Base-by-base conservation (phyloP, 2,113 vertebrate species). In the Danionella cerebrum region DNA sequence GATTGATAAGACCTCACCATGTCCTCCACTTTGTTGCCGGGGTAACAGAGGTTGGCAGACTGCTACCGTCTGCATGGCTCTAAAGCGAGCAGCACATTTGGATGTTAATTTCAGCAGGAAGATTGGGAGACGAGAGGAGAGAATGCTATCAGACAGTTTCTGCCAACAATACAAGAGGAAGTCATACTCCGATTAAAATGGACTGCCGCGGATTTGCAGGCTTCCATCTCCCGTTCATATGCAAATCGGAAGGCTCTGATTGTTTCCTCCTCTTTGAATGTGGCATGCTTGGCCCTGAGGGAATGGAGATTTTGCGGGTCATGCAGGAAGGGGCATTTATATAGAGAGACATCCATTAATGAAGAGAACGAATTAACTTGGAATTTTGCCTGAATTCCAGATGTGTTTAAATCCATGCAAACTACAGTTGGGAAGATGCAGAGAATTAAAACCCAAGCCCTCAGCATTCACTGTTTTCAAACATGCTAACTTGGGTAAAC, bases 211-310 rank as follows among this genome's bases (percentile, higher is more conserved):
- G 82, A 84, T 86, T 87, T 87, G 78, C 77, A 63, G 72, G 76
- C 72, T 79, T 83, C 74, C 73, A 76, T 76, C 76, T 71, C 74
- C 79, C 14, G 82, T 89, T 88, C 86, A 86, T 85, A 87, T 87
- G 84, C 79, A 84, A 89, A 89, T 87, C 67, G 84, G 78, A 54
- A 41, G 70, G 71, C 78, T 69, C 76, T 84, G 84, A 89, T 87
- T 89, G 85, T 89, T 88, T 88, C 82, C 84, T 85, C 83, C 78
- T 83, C 84, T 88, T 86, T 87, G 82, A 89, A 89, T 89, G 84
- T 82, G 77, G 80, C 63, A 71, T 74, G 19, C 73, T 72, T 47
- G 33, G 39, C 48, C 45, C 53, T 18, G 50, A 73, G 38, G 51
- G 67, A 73, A 68, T 59, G 29, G 33, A 19, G 57, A 79, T 6